These are phyloP conservation scores for Lipophrys pholis DNA, from an alignment of 2,113 vertebrate genomes.

Conservation along the genomic window DNA sequence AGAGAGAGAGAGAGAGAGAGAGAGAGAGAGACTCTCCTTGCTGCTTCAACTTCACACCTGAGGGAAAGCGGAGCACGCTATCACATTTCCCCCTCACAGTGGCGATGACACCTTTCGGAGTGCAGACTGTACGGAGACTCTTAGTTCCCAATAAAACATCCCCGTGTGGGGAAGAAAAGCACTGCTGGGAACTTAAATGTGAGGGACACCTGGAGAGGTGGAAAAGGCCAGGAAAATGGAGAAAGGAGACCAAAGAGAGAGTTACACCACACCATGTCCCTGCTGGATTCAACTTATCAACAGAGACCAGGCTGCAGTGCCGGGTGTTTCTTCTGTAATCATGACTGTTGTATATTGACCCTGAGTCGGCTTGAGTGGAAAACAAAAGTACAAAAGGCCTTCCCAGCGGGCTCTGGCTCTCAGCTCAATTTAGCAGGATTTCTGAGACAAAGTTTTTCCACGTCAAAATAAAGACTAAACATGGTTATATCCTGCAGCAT, in stretches of 20 bases:
- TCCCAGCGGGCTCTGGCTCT: background rate
- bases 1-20: too few species aligned
- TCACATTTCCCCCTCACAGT: conserved; percentile 55
- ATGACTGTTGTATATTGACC: background rate
- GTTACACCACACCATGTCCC: background rate
- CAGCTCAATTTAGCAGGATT: background rate
- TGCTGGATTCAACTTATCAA: background rate
- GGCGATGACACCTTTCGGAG: conserved; percentile 48
- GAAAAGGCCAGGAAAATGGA: background rate
- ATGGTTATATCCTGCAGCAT: background rate
- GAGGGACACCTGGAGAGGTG: conserved; percentile 13
- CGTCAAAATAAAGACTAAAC: conserved; percentile 3
- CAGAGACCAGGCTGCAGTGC: background rate
- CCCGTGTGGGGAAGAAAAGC: conserved; percentile 15
- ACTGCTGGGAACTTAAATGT: conserved; percentile 26
- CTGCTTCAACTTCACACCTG: conserved; percentile 43
- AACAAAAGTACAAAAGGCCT: background rate
- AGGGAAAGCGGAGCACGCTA: conserved; percentile 37
- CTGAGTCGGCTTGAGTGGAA: background rate
- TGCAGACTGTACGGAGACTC: conserved; percentile 33
- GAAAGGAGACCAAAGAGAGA: background rate
- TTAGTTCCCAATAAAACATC: conserved; percentile 28
- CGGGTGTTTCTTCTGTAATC: background rate
- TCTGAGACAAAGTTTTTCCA: background rate
- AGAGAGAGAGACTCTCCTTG: conserved; percentile 11